A percentile compares a stretch with the other conserved stretches of the same genome.
phyloP scores from a whole-genome alignment of 2,113 vertebrate genomes.

The Psephotus haematonotus region DNA sequence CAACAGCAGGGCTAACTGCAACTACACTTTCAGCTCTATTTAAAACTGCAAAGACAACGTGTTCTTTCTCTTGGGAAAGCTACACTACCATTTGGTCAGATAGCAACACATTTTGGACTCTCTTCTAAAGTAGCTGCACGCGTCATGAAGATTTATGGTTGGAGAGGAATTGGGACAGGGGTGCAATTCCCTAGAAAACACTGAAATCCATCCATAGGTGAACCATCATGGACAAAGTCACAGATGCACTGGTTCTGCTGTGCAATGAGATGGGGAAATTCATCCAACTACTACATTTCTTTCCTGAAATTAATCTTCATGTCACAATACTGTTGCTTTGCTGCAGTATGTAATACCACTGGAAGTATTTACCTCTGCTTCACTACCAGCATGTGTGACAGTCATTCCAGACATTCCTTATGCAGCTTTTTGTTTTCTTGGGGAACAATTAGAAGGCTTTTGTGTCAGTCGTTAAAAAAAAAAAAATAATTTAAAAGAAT shows the following conservation, averaged over 20 bases:
- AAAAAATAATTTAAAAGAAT: background rate
- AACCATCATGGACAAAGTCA: background rate
- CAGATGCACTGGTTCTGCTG: background rate
- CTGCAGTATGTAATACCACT: background rate
- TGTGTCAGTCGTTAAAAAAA: background rate
- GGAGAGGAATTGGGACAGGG: background rate
- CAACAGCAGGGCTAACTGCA: background rate
- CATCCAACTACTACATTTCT: background rate
- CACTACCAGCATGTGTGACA: background rate
- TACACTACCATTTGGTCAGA: constrained; percentile 45
- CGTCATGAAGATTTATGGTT: constrained; percentile 11
- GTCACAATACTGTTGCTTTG: background rate
- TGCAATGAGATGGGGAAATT: background rate
- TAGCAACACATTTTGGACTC: constrained; percentile 19
- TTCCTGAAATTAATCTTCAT: background rate
- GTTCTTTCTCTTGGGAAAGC: constrained; percentile 14
- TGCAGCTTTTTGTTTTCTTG: constrained; percentile 32
- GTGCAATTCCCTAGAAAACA: constrained; percentile 20
- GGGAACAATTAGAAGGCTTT: background rate
- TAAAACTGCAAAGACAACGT: constrained; percentile 18
- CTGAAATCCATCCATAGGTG: background rate
- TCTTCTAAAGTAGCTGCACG: background rate
- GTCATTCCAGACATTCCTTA: constrained; percentile 49
- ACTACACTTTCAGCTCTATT: constrained; percentile 4
- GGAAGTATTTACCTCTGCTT: background rate